Base-by-base conservation (phyloP, 2,888 invertebrate genomes). In the Melanchra persicariae region DNA sequence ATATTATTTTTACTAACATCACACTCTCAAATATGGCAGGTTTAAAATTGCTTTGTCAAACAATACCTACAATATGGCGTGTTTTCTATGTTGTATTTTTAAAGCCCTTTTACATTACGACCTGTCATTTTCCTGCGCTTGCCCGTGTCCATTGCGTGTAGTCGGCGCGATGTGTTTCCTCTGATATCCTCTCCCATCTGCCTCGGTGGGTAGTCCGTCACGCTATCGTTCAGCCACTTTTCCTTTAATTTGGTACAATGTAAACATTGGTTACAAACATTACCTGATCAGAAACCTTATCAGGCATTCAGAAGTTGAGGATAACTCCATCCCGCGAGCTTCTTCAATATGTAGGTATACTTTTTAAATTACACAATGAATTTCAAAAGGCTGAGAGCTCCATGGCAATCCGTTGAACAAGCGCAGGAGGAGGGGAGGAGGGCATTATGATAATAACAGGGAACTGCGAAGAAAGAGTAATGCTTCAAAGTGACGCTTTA, bases 1-100 rank as follows among this genome's bases (percentile, higher is more conserved):
- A 74, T 64, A 52, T 61, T 78, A 40, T 49, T 59, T 24, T 4
- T 34, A 43, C 58, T 58, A 52, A 62, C 45, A 71, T 51, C 17
- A 40, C n/a, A 19, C 26, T 17, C 9, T n/a, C n/a, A 17, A n/a
- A 6, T 34, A 40, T 19, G 37, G 15, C 19, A 19, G 26, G 49
- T 15, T 10, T 26, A 12, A 34, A 34, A 34, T 34, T 24, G 1
- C 17, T 34, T 34, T 7, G 17, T 4, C 75, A 24, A 63, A 74
- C 17, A 34, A 10, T 37, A n/a, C n/a, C n/a, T n/a, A 40, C 45
- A 55, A n/a, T 37, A 24, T 17, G 37, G 5, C 26, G 5, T 37
- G 19, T 24, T 61, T 45, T 10, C 1, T 10, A 47, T 26, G n/a
- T 73, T 7, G 2, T 57, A 37, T 68, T 45, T 22, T 70, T 3